Conservation (phyloP, 1,140 invertebrate genomes). For the Drosophila pectinifera region DNA sequence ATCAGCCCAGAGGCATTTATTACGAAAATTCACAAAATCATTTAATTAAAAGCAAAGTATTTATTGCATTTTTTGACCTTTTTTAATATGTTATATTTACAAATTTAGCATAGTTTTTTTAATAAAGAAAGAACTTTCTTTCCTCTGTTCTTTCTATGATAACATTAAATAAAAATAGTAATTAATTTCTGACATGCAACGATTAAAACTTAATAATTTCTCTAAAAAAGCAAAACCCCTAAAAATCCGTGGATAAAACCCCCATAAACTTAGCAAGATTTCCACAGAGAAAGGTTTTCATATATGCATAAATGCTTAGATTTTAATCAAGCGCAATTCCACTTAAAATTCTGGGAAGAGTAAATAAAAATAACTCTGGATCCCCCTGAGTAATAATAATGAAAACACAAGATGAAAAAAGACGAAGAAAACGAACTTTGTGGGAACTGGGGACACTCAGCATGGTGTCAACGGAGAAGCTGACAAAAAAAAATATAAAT, state of each 20-base stretch:
- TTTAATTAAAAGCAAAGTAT: neutral
- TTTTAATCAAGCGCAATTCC: constrained; percentile 47
- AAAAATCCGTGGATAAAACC: neutral
- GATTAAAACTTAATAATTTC: too few relatives aligned
- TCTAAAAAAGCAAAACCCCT: too few relatives aligned
- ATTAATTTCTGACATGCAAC: too few relatives aligned
- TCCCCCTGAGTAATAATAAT: constrained; percentile 39
- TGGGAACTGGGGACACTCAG: constrained; percentile 29
- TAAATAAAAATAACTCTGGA: constrained; percentile 5
- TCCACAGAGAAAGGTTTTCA: neutral
- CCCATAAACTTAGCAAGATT: too few relatives aligned
- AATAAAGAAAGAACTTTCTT: too few relatives aligned
- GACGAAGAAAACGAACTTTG: neutral
- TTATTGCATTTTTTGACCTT: neutral
- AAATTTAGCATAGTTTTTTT: too few relatives aligned
- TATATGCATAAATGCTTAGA: constrained; percentile 15
- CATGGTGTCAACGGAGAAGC: constrained; percentile 18
- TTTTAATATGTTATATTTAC: too few relatives aligned
- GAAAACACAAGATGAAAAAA: constrained; percentile 5
- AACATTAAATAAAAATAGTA: too few relatives aligned
- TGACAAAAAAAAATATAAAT: constrained; percentile 12
- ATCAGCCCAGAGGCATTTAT: too few relatives aligned
- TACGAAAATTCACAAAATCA: neutral
- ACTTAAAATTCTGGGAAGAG: constrained; percentile 34
- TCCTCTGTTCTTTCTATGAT: too few relatives aligned